These are phyloP conservation scores for Rattus norvegicus DNA, from an alignment of 2,113 vertebrate species.

Conservation along the genomic window GRCr8 NC_086032.1:95348001-95348500, in stretches of 20 bases:
- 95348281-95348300: no score
- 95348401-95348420: background rate
- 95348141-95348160: background rate
- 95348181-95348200: background rate
- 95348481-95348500: background rate
- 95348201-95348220: background rate
- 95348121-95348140: no score
- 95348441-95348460: background rate
- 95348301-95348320: background rate
- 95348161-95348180: background rate
- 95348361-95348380: background rate
- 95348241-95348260: background rate
- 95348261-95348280: background rate
- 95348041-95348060: background rate
- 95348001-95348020: fast-evolving
- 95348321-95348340: no score
- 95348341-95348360: background rate
- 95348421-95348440: no score
- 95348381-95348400: background rate
- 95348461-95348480: background rate
- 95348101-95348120: background rate
- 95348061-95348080: background rate
- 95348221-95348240: background rate
- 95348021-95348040: background rate
- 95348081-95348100: background rate